These are phyloP conservation scores for Trachelus iudaicus DNA, from an alignment of 2,888 invertebrate species.

Conservation along the genomic window DNA sequence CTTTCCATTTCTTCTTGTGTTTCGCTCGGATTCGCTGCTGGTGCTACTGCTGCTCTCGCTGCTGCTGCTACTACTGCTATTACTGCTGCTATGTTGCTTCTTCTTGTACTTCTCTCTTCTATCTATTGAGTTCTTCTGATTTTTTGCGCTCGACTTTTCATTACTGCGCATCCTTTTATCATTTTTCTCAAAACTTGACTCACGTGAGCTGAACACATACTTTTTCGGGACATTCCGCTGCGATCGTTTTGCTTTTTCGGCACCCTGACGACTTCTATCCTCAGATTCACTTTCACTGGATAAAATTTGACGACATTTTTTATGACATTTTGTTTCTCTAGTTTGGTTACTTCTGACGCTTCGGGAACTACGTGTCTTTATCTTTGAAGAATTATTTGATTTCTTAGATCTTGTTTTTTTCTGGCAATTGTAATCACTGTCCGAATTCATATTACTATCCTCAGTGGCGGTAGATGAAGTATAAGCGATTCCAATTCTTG, in stretches of 20 bases:
- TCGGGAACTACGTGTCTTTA: not conserved
- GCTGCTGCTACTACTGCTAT: conserved; percentile 9
- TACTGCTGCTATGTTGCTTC: conserved; percentile 23
- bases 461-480: conserved; percentile 19
- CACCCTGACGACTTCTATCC: not conserved
- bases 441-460: conserved; percentile 35
- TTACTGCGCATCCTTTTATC: not conserved
- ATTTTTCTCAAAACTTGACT: conserved; percentile 29
- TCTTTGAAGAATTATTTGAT: conserved; percentile 31
- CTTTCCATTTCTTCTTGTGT: not conserved
- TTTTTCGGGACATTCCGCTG: conserved; percentile 21
- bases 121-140: not conserved
- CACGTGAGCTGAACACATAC: conserved; percentile 31
- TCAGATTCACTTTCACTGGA: not conserved
- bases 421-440: conserved; percentile 36
- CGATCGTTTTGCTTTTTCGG: conserved; percentile 12
- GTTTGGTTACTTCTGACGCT: conserved; percentile 3
- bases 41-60: conserved; percentile 12
- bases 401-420: conserved; percentile 16
- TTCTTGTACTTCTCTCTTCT: conserved; percentile 5
- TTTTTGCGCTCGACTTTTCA: not conserved
- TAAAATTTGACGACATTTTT: conserved; percentile 9
- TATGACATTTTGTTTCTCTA: conserved; percentile 27
- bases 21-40: not conserved
- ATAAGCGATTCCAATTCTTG: not conserved